phyloP scores from a whole-genome alignment of 2,888 invertebrate genomes.

The Aleiodes testaceus region DNA sequence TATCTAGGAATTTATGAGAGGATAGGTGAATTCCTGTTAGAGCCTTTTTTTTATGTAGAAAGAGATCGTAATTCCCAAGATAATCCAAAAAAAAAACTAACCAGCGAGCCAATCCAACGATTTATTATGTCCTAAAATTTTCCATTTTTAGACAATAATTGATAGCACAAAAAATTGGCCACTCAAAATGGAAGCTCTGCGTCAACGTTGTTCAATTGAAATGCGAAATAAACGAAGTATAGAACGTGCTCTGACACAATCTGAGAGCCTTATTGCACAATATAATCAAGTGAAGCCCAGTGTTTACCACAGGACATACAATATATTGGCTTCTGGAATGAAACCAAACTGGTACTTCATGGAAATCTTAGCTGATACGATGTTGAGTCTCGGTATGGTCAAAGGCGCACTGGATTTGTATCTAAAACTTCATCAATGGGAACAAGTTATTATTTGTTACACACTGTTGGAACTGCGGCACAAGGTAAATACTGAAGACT shows the following conservation, averaged over 20 bases:
- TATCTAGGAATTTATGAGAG: too few relatives aligned
- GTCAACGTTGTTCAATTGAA: constrained; percentile 86
- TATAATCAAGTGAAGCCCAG: constrained; percentile 72
- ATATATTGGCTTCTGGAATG: constrained; percentile 83
- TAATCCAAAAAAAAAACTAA: not conserved
- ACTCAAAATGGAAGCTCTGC: constrained; percentile 83
- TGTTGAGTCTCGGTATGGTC: constrained; percentile 86
- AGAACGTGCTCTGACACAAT: constrained; percentile 90
- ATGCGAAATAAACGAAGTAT: constrained; percentile 85
- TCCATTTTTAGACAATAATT: constrained; percentile 68
- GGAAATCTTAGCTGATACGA: constrained; percentile 84
- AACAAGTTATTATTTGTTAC: constrained; percentile 94
- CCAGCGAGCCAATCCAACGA: not conserved
- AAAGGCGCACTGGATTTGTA: constrained; percentile 90
- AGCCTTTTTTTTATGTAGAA: too few relatives aligned
- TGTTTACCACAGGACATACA: constrained; percentile 73
- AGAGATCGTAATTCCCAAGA: not conserved
- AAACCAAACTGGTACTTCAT: constrained; percentile 86
- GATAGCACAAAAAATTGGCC: constrained; percentile 77
- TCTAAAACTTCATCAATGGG: constrained; percentile 87
- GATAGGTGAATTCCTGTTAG: too few relatives aligned
- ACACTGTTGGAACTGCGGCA: constrained; percentile 87
- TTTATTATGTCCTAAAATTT: constrained; percentile 20
- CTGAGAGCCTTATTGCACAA: constrained; percentile 84
- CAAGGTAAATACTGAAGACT: constrained; percentile 75